Evolutionary conservation across 2,113 vertebrate species (phyloP).

Genomic region (Triplophysa tibetana): DNA sequence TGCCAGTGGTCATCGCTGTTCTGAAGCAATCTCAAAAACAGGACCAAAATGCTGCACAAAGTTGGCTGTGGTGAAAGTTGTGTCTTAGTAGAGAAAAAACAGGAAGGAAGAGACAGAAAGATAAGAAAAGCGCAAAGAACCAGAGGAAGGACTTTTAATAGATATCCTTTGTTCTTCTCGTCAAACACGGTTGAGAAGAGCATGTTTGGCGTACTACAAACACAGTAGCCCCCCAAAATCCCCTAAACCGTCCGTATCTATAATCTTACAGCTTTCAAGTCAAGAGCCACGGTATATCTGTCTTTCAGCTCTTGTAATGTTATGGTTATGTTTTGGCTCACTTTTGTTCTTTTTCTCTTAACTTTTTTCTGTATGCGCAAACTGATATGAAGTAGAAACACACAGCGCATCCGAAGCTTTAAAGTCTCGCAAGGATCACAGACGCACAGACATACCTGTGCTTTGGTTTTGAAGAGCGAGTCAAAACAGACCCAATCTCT

Average conservation of each 20-base stretch:
- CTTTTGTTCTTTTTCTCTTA: background rate
- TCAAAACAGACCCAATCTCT: slow-evolving; percentile 23
- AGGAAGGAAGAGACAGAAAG: slow-evolving; percentile 48
- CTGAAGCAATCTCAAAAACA: slow-evolving; percentile 51
- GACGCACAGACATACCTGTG: background rate
- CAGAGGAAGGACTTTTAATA: slow-evolving; percentile 13
- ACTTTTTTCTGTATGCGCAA: background rate
- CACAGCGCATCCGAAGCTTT: background rate
- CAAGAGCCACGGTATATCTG: background rate
- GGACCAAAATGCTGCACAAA: slow-evolving; percentile 49
- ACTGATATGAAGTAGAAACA: slow-evolving; percentile 3
- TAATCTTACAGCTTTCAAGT: slow-evolving; percentile 33
- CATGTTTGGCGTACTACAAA: slow-evolving; percentile 50
- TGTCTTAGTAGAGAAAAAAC: slow-evolving; percentile 60
- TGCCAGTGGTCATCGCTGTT: background rate
- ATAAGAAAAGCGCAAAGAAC: background rate
- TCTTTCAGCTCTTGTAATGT: slow-evolving; percentile 5
- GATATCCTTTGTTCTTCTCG: slow-evolving; percentile 58
- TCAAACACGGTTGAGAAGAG: slow-evolving; percentile 69
- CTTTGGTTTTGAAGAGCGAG: slow-evolving; percentile 23
- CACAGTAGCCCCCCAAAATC: slow-evolving; percentile 11
- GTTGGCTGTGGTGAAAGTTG: slow-evolving; percentile 55
- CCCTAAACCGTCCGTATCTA: slow-evolving; percentile 8
- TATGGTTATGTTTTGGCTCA: background rate
- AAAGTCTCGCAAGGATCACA: slow-evolving; percentile 15